Conservation (phyloP, 2,797 vertebrate species). For the Neosalanx taihuensis region DNA sequence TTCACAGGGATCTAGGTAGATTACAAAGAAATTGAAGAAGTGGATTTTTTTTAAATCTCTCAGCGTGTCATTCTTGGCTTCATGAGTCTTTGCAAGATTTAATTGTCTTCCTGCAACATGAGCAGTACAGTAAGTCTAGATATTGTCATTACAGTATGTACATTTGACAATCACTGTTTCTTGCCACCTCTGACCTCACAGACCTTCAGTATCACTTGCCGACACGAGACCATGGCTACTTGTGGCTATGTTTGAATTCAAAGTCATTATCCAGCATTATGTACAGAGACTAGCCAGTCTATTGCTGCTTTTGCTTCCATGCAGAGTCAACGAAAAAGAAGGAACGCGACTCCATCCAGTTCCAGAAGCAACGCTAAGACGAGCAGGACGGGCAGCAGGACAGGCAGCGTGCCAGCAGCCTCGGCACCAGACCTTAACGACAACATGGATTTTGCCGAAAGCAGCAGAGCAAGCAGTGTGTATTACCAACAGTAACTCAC, state of each 20-base stretch:
- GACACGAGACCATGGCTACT: neutral
- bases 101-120: constrained; percentile 2
- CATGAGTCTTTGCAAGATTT: neutral
- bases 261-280: too few species aligned
- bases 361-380: constrained; percentile 44
- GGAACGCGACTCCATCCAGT: constrained; percentile 30
- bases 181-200: neutral
- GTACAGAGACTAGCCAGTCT: neutral
- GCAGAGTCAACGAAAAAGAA: constrained; percentile 57
- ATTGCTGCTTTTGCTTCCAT: neutral
- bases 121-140: constrained; percentile 16
- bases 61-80: neutral
- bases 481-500: neutral
- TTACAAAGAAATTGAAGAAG: neutral
- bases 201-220: neutral
- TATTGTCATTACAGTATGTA: neutral
- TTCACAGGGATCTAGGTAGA: neutral
- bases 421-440: constrained; percentile 32
- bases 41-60: neutral
- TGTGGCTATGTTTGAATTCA: too few species aligned
- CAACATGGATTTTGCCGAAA: constrained; percentile 56
- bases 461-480: constrained; percentile 14
- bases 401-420: constrained; percentile 6
- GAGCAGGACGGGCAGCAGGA: constrained; percentile 25
- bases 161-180: neutral